These are phyloP conservation scores for Nothocercus julius DNA, from an alignment of 2,113 vertebrate genomes.

Conservation along the genomic window DNA sequence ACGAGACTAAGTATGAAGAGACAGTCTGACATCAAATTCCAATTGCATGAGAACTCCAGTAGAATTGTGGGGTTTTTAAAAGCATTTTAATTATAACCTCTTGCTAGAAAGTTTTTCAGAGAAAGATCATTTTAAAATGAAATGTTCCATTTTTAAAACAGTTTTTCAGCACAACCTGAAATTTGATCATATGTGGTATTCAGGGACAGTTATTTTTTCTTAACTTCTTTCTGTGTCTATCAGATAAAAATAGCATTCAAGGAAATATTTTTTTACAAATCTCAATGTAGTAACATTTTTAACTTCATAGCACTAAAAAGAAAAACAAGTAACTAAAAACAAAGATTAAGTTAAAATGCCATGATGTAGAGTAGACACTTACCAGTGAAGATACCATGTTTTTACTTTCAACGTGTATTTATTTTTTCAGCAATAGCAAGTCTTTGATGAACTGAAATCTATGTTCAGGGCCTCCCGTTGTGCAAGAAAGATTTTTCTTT, in stretches of 20 bases:
- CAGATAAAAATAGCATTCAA: background rate
- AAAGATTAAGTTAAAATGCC: background rate
- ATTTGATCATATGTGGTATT: background rate
- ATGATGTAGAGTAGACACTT: background rate
- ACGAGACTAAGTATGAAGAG: background rate
- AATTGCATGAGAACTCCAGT: background rate
- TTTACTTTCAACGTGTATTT: background rate
- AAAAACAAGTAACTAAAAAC: background rate
- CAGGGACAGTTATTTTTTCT: fast-evolving
- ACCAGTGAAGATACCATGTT: background rate
- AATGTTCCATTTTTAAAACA: background rate
- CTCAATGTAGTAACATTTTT: background rate
- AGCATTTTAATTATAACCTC: background rate
- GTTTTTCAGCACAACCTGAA: background rate
- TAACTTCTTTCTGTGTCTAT: background rate
- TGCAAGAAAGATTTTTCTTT: background rate
- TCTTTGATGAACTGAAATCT: background rate
- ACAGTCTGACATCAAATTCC: background rate
- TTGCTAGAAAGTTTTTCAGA: background rate
- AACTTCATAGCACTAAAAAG: background rate
- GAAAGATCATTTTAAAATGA: background rate
- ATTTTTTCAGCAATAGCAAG: background rate
- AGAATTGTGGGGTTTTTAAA: background rate
- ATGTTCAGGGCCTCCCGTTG: background rate
- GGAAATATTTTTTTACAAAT: background rate